Percentiles rank a stretch among this genome's conserved stretches.
Evolutionary conservation across 2,888 invertebrate species (phyloP).

Genomic region (Dolomedes plantarius): DNA sequence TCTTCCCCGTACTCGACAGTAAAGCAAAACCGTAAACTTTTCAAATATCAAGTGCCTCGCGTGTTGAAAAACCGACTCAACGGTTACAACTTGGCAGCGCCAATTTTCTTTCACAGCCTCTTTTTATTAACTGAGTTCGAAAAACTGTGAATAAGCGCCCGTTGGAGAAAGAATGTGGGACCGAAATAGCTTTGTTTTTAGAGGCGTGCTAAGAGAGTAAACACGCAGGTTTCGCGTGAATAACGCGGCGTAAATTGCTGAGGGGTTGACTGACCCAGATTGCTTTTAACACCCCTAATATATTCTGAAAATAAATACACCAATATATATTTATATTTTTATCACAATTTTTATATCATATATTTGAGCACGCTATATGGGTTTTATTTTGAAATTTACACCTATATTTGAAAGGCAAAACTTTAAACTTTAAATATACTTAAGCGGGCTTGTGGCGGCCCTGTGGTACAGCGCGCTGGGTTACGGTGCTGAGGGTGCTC

Average conservation of each 20-base stretch:
- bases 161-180: neutral
- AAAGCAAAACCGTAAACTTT: neutral
- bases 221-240: neutral
- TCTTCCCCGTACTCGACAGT: too few species aligned
- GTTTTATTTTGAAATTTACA: too few species aligned
- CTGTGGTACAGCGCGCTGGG: too few species aligned
- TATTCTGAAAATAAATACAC: too few species aligned
- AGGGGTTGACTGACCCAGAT: neutral
- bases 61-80: neutral
- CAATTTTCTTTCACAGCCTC: neutral
- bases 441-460: too few species aligned
- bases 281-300: neutral
- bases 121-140: conserved; percentile 11
- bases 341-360: too few species aligned
- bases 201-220: neutral
- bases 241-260: neutral
- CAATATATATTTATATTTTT: too few species aligned
- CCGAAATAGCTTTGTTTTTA: conserved; percentile 4
- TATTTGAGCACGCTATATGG: too few species aligned
- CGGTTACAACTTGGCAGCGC: neutral
- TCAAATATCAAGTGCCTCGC: neutral
- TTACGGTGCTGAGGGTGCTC: too few species aligned
- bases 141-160: conserved; percentile 3
- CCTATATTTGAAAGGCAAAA: too few species aligned
- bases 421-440: too few species aligned